Base-by-base conservation (phyloP, 2,888 invertebrate genomes). In the Drosophila falleni region DNA sequence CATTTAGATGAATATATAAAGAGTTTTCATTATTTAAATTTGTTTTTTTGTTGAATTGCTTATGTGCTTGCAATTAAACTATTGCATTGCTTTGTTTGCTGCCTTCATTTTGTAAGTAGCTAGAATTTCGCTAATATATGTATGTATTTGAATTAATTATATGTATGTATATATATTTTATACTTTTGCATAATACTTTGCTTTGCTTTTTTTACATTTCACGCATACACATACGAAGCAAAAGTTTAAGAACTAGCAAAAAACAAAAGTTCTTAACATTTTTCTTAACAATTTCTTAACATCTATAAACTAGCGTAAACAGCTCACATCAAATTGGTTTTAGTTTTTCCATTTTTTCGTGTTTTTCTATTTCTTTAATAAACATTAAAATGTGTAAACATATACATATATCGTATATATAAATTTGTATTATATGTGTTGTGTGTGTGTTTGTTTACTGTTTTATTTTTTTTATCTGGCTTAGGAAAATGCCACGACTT, bases 401-500 rank as follows among this genome's bases (percentile, higher is more conserved):
- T 81, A 62, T 69, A 61, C 50, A 37, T 37, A 42, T 69, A 68
- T 71, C 44, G 37, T 70, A 59, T 72, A 74, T 77, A 68, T 71
- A 71, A 71, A 72, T 75, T 68, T 74, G 55, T 79, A 71, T 71
- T 58, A 63, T 76, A 64, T 65, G 54, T 60, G 26, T 62, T 37
- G 16, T 47, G 23, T 63, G 23, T 64, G 23, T 47, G 31, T 69
- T 51, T 67, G 37, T 44, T 33, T 39, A 39, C 26, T 29, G 8
- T 29, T 31, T 31, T 6, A 1, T 39, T 44, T 39, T 50, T 39
- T 67, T 54, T 33, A 50, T 47, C 72, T 81, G 67, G 71, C 69
- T 74, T 89, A 88, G 87, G 89, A 88, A 86, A 86, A 81, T 89
- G 80, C 78, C 71, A 80, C 90, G 89, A 89, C 86, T 89, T 88